Conservation (phyloP, 2,797 vertebrate genomes). For the Champsocephalus gunnari region DNA sequence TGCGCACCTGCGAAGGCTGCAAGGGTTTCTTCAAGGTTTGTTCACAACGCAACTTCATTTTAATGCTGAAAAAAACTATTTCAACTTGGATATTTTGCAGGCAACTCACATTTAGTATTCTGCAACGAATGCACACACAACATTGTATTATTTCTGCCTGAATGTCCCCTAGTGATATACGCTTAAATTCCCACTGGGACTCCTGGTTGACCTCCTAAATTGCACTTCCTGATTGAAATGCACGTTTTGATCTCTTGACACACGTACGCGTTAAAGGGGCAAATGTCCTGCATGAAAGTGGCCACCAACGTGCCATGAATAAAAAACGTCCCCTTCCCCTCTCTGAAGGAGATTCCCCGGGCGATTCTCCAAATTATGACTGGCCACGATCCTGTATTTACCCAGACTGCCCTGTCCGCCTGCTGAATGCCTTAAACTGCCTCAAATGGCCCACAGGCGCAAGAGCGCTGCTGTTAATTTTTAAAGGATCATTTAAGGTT, state of each 20-base stretch:
- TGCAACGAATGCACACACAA: too few relatives aligned
- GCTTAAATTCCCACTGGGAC: conserved; percentile 16
- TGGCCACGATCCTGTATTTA: conserved; percentile 95
- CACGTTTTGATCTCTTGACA: conserved; percentile 68
- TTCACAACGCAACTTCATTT: neutral
- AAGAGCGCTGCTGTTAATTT: conserved; percentile 51
- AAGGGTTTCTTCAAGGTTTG: conserved; percentile 96
- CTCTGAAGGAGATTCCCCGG: conserved; percentile 70
- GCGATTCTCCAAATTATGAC: conserved; percentile 91
- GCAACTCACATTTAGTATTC: neutral
- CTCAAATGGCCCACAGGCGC: conserved; percentile 75
- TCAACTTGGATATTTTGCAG: neutral
- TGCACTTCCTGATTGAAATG: conserved; percentile 41
- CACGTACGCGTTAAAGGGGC: conserved; percentile 26
- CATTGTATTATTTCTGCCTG: too few relatives aligned
- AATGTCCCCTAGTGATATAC: neutral
- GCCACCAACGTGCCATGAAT: conserved; percentile 70
- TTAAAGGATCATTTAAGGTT: conserved; percentile 33
- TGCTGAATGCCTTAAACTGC: conserved; percentile 88
- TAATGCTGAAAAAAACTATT: neutral
- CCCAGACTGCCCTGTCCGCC: conserved; percentile 86
- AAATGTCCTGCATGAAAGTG: conserved; percentile 65
- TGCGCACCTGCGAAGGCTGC: conserved; percentile 96
- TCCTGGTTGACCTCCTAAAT: conserved; percentile 30
- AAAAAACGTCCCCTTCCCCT: conserved; percentile 29